A percentile compares a stretch with the other conserved stretches of the same genome.
These are phyloP conservation scores for Equus quagga DNA, from an alignment of 2,113 vertebrate species.

Conservation along the genomic window DNA sequence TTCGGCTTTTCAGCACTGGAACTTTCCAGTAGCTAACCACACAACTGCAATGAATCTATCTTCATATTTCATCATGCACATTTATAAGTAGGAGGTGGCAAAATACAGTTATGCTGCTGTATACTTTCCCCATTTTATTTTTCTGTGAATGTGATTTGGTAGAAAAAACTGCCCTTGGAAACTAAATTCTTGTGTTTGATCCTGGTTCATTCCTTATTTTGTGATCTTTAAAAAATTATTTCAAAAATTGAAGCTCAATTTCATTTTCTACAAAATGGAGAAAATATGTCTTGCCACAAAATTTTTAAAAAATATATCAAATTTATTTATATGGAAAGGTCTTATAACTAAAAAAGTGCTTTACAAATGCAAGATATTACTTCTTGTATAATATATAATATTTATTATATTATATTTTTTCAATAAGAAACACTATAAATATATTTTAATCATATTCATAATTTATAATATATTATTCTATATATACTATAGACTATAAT, in stretches of 20 bases:
- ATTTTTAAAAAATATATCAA: background rate
- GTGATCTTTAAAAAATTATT: constrained; percentile 14
- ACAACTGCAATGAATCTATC: background rate
- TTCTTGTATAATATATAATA: background rate
- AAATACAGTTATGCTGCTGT: background rate
- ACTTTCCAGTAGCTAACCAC: background rate
- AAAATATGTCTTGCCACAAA: background rate
- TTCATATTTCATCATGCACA: background rate
- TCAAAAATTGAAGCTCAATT: background rate
- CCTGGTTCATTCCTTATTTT: background rate
- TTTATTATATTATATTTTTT: background rate
- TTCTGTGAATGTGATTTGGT: background rate
- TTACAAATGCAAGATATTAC: background rate
- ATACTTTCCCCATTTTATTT: background rate
- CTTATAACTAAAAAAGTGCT: background rate
- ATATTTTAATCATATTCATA: background rate
- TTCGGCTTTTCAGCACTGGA: background rate
- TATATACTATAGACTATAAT: background rate
- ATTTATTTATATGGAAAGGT: background rate
- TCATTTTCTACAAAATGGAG: background rate
- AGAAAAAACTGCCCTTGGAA: background rate
- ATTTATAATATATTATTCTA: background rate
- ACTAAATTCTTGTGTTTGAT: background rate
- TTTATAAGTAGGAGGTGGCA: background rate
- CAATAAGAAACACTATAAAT: background rate